These are phyloP conservation scores for Clavelina lepadiformis DNA, from an alignment of 23 tunicate species.

Conservation along the genomic window DNA sequence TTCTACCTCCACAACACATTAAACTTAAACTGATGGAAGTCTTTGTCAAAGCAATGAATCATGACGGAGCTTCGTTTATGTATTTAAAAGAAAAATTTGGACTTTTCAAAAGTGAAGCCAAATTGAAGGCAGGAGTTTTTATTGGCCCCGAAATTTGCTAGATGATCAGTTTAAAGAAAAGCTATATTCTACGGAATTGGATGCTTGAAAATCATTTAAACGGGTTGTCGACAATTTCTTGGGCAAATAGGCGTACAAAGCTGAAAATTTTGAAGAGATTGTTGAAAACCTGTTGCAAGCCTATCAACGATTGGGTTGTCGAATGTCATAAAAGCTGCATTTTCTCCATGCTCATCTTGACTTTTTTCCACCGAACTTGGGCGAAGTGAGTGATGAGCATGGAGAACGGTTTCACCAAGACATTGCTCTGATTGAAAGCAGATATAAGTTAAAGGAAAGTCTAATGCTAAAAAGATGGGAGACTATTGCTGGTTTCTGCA, in stretches of 20 bases:
- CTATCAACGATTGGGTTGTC: conserved; percentile 8
- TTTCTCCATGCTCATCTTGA: conserved; percentile 21
- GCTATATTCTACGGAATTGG: conserved; percentile 12
- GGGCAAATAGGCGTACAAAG: conserved; percentile 13
- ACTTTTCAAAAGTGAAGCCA: conserved; percentile 6
- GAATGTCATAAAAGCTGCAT: conserved; percentile 17
- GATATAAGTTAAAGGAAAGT: conserved; percentile 18
- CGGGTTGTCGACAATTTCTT: conserved; percentile 13
- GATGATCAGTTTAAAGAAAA: conserved; percentile 11
- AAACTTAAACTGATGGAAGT: conserved; percentile 10
- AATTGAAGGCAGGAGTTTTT: conserved; percentile 16
- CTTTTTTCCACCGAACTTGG: conserved; percentile 16
- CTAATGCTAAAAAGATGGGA: conserved; percentile 35
- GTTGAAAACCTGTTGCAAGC: conserved; percentile 18
- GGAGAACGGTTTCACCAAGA: conserved; percentile 19
- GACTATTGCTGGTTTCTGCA: conserved; percentile 21
- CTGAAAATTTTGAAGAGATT: conserved; percentile 8
- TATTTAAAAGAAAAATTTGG: conserved; percentile 8
- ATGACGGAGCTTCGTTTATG: not conserved
- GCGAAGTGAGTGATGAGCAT: conserved; percentile 20
- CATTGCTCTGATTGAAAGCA: conserved; percentile 9
- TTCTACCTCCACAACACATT: conserved; percentile 14
- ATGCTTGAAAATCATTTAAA: conserved; percentile 19
- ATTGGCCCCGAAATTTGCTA: not conserved
- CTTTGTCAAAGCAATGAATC: conserved; percentile 17